Evolutionary conservation across 2,113 vertebrate species (phyloP).

Genomic region (Oncorhynchus masou): DNA sequence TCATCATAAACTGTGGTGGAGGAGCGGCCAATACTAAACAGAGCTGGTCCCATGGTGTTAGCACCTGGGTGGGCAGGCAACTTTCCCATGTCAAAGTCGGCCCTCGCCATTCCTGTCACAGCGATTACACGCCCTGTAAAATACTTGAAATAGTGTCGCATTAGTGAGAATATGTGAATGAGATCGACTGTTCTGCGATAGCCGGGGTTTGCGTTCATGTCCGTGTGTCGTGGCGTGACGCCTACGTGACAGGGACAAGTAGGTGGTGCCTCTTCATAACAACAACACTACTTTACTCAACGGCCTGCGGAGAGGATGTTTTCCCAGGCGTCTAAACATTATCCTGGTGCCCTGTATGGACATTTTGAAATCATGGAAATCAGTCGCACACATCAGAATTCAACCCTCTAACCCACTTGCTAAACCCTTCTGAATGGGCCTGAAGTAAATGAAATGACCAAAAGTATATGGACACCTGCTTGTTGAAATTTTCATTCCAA

Average conservation of each 20-base stretch:
- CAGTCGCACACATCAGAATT: no score
- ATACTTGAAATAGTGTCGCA: constrained; percentile 32
- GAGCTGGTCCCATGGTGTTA: constrained; percentile 39
- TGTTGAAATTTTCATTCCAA: no score
- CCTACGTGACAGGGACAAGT: constrained; percentile 39
- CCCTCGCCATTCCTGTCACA: constrained; percentile 41
- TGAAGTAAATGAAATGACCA: neutral
- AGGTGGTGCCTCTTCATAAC: constrained; percentile 24
- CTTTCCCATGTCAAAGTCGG: constrained; percentile 48
- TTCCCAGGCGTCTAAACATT: neutral
- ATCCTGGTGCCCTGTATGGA: neutral
- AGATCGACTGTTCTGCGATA: constrained; percentile 30
- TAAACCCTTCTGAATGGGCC: neutral
- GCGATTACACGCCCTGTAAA: constrained; percentile 44
- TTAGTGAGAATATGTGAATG: constrained; percentile 6
- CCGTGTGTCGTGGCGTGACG: constrained; percentile 8
- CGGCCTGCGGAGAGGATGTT: neutral
- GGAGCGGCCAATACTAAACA: constrained; percentile 41
- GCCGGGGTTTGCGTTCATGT: neutral
- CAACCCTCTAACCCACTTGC: no score
- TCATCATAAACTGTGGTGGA: constrained; percentile 4
- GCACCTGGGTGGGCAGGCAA: constrained; percentile 44
- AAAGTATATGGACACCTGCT: neutral
- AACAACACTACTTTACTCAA: constrained; percentile 22
- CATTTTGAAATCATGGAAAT: neutral